Conservation (phyloP, 2,113 vertebrate genomes). For the Amazona vittata region DNA sequence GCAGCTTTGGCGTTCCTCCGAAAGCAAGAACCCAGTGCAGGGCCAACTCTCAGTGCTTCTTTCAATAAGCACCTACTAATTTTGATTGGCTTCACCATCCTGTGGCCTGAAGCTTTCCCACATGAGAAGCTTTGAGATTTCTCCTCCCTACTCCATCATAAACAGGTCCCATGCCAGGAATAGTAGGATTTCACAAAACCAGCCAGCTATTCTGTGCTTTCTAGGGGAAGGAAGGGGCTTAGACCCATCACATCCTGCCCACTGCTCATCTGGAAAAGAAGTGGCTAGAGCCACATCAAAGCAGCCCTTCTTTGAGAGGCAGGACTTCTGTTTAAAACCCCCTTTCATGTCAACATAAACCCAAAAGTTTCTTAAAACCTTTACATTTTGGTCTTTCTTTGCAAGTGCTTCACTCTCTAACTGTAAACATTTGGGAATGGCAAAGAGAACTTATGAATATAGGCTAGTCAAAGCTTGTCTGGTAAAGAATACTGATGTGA, state of each 20-base stretch:
- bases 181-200: neutral
- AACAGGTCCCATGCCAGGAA: neutral
- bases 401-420: neutral
- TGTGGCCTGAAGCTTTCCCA: neutral
- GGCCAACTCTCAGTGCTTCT: fast-evolving
- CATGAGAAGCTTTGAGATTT: neutral
- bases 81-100: neutral
- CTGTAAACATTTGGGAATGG: neutral
- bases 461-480: neutral
- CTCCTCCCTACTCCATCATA: neutral
- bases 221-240: neutral
- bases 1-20: neutral
- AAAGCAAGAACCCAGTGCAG: neutral
- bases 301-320: neutral
- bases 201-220: neutral
- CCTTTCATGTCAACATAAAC: neutral
- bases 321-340: neutral
- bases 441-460: neutral
- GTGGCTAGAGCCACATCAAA: neutral
- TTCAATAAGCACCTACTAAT: neutral
- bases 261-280: neutral
- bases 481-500: neutral
- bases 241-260: neutral
- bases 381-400: neutral
- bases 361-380: neutral